Conservation (phyloP, 2,888 invertebrate genomes). For the Pardosa pseudoannulata region DNA sequence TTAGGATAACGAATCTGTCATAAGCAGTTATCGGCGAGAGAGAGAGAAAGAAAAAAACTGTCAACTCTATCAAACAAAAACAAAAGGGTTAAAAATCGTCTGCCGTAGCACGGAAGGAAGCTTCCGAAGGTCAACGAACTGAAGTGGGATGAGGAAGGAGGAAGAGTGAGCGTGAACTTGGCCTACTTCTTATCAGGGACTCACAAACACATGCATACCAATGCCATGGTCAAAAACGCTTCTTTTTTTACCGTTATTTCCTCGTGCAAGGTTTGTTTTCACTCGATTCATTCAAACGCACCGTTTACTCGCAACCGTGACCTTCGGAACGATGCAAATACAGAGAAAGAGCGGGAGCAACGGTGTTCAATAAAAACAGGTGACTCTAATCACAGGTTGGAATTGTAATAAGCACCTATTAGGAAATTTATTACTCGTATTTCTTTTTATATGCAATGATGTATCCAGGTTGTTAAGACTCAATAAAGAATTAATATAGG, state of each 20-base stretch:
- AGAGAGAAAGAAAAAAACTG: no score
- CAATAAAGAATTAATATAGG: no score
- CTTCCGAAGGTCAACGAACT: constrained; percentile 61
- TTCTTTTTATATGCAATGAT: no score
- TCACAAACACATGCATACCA: constrained; percentile 67
- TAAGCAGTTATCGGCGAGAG: not conserved
- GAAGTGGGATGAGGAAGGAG: constrained; percentile 65
- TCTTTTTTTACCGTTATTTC: constrained; percentile 45
- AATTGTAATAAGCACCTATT: no score
- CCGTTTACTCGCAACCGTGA: constrained; percentile 30
- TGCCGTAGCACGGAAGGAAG: not conserved
- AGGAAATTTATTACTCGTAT: no score
- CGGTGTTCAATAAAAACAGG: no score
- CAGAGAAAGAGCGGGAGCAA: no score
- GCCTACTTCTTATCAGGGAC: constrained; percentile 62
- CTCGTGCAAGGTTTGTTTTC: constrained; percentile 44
- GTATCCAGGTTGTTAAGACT: no score
- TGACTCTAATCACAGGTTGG: no score
- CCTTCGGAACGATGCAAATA: constrained; percentile 19
- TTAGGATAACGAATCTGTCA: not conserved
- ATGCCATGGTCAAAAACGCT: constrained; percentile 58
- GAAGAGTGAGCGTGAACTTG: constrained; percentile 67
- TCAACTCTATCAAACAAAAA: constrained; percentile 9
- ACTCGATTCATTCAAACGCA: constrained; percentile 17
- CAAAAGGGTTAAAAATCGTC: constrained; percentile 13